Evolutionary conservation across 2,113 vertebrate species (phyloP), one percentile per base, ranked within the genome.

Genomic region (Haliaeetus leucogaster): DNA sequence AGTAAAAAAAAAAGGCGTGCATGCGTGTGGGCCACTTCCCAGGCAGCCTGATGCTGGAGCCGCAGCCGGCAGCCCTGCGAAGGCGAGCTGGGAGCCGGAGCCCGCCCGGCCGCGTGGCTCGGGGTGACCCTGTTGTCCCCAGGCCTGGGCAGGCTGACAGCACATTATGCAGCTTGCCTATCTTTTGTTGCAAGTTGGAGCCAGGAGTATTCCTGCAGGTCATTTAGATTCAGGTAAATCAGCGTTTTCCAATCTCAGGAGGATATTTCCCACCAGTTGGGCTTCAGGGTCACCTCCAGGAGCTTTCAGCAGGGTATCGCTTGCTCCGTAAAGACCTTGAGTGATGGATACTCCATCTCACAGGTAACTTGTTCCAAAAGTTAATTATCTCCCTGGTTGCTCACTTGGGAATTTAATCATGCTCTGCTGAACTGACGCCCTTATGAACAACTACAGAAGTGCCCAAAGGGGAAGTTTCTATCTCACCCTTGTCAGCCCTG

Each of bases 341-440:
- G 71, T 79, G 92, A 92, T 90, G 92, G 88, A 82, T 80, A 13
- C 65, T 91, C 65, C 3, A 4, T 92, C 94, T 93, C 86, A 1
- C 95, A 92, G 95, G 92, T 91, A 84, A 93, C 56, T 82, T 87
- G 91, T 87, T 95, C 95, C 94, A 23, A 87, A 92, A 95, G 93
- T 95, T 95, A 96, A 96, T 96, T 95, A 94, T 86, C 95, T 95
- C 86, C 89, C 73, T 68, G 94, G 72, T 79, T 72, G 82, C 94
- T 97, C 76, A 2, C 93, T 85, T 68, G 91, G 94, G 95, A 86
- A 84, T 92, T 85, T 8, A 82, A 86, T 71, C 96, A 92, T 2
- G 76, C 94, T 95, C 81, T 8, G 97, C 88, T 94, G 92, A 73
- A 71, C 90, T 66, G 91, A 89, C 7, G 70, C 93, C 77, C 93